Base-by-base conservation (phyloP, 2,888 invertebrate genomes). In the Trachelus troglodyta region DNA sequence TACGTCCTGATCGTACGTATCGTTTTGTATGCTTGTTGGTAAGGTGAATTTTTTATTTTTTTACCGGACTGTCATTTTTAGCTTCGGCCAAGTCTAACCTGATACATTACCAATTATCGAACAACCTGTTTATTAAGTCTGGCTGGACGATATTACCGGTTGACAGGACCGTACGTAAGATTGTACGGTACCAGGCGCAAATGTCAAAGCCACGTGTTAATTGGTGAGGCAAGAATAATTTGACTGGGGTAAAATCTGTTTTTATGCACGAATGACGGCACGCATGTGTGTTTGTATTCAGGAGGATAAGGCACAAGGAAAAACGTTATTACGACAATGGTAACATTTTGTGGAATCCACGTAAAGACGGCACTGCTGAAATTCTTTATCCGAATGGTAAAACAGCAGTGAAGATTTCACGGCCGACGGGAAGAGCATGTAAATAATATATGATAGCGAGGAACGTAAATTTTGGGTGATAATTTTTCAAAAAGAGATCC, bases 41-140 rank as follows among this genome's bases (percentile, higher is more conserved):
- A 23, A 9, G 56, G 15, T 56, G 23, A 56, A 23, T 1, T 56
- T 23, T 56, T 56, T 56, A 23, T 56, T 56, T 56, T 40, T 56
- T 0, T 56, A 56, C 0, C 15, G 56, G 56, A 56, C 6, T 56
- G 56, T 56, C 56, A 56, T 56, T 56, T 56, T 56, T 56, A 56
- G 15, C 23, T 56, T 77, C 80, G 87, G 86, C 76, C 76, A 75
- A 83, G 77, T 76, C 83, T 78, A 86, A 85, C 81, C 75, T 83
- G 81, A 90, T 90, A 80, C 81, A 86, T 81, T 89, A 88, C 82
- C 89, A 87, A 85, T 87, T 89, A 84, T 89, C 89, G 79, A 81
- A 88, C 82, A 79, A 81, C 77, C 80, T 82, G 79, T 90, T 85
- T 79, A 80, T 84, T 77, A 77, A 86, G 34, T 83, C 84, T 34